Conservation (phyloP, 2,113 vertebrate species). For the Butorides virescens region DNA sequence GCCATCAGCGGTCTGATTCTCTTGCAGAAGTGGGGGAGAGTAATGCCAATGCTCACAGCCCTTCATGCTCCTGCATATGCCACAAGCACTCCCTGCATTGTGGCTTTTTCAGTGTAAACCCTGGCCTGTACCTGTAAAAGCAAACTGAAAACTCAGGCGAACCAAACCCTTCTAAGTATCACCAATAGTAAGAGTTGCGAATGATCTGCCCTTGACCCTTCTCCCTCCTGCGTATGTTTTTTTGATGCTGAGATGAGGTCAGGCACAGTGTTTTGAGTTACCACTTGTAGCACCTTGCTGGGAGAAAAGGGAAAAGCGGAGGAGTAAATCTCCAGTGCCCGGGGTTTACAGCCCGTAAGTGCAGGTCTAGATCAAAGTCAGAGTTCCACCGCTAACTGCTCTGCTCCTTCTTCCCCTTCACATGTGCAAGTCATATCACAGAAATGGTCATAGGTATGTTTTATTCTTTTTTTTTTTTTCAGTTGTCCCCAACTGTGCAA, state of each 20-base stretch:
- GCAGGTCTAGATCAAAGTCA: neutral
- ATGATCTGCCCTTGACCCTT: neutral
- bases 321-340: neutral
- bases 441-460: neutral
- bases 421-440: neutral
- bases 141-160: neutral
- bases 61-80: neutral
- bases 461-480: neutral
- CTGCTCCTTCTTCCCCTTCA: neutral
- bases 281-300: neutral
- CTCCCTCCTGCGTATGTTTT: neutral
- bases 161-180: neutral
- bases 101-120: neutral
- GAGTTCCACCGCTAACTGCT: neutral
- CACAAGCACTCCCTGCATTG: neutral
- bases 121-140: neutral
- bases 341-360: neutral
- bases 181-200: neutral
- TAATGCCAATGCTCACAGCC: neutral
- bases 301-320: neutral
- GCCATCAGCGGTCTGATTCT: neutral
- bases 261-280: neutral
- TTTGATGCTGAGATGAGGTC: neutral
- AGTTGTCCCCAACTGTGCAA: neutral
- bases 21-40: neutral